Percentiles rank a stretch among this genome's conserved stretches.
These are phyloP conservation scores for Malurus splendens DNA, from an alignment of 2,797 vertebrate species.

Conservation along the genomic window DNA sequence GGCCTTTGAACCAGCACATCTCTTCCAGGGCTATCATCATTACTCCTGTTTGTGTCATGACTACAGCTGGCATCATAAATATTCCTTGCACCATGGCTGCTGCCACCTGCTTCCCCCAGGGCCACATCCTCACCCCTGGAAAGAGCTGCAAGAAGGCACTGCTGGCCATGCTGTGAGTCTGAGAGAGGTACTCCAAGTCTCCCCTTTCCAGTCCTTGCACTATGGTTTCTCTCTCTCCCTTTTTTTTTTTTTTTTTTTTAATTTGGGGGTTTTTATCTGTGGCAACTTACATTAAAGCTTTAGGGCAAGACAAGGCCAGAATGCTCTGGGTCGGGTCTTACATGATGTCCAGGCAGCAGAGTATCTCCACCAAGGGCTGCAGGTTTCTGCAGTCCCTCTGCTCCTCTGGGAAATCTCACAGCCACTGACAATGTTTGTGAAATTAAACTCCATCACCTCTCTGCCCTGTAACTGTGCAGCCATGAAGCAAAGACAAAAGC, in stretches of 20 bases:
- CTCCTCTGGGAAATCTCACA: neutral
- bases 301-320: neutral
- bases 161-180: neutral
- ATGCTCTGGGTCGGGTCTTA: neutral
- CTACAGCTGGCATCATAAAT: neutral
- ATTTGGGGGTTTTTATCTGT: neutral
- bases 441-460: slow-evolving; percentile 9
- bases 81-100: neutral
- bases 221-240: too few species aligned
- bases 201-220: neutral
- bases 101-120: neutral
- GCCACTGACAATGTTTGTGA: neutral
- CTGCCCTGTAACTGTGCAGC: neutral
- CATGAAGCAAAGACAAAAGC: neutral
- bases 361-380: neutral
- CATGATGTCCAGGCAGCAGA: neutral
- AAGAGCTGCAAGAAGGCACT: neutral
- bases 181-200: neutral
- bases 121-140: accelerated
- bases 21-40: neutral
- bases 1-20: neutral
- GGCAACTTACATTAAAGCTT: neutral
- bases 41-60: neutral
- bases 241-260: neutral
- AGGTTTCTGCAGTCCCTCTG: neutral